Percentiles rank a stretch among this genome's conserved stretches.
These are phyloP conservation scores for Coecobrya sp. DNA, from an alignment of 2,888 invertebrate species.

Conservation along the genomic window DNA sequence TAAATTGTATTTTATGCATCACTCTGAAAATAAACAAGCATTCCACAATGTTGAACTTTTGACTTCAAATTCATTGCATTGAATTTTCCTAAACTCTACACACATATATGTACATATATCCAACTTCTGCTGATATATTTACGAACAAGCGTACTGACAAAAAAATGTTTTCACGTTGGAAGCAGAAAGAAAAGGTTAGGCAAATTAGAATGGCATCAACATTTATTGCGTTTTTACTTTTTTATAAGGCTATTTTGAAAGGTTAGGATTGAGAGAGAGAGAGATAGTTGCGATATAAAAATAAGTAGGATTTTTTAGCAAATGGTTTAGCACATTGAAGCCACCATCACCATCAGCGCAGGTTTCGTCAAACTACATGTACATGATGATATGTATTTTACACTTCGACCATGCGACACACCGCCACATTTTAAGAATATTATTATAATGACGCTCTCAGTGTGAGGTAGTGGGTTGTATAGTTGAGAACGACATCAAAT, in stretches of 20 bases:
- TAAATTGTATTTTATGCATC: slow-evolving; percentile 37
- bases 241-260: not conserved
- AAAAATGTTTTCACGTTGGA: not conserved
- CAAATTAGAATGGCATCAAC: not conserved
- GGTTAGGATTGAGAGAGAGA: slow-evolving; percentile 69
- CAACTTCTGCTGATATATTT: not conserved
- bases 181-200: not conserved
- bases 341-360: not conserved
- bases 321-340: not conserved
- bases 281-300: not conserved
- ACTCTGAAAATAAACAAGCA: not conserved
- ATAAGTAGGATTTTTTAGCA: not conserved
- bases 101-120: not conserved
- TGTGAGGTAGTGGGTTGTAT: slow-evolving; percentile 99
- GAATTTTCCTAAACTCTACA: not conserved
- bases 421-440: slow-evolving; percentile 12
- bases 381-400: not conserved
- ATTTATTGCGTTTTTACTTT: not conserved
- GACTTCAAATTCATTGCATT: slow-evolving; percentile 38
- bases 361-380: not conserved
- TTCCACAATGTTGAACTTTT: slow-evolving; percentile 14
- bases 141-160: no score
- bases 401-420: slow-evolving; percentile 39
- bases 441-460: slow-evolving; percentile 87
- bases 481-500: slow-evolving; percentile 96